A percentile compares a stretch with the other conserved stretches of the same genome.
Evolutionary conservation across 2,797 vertebrate species (phyloP).

Genomic region (Mormyrops boulengeri): DNA sequence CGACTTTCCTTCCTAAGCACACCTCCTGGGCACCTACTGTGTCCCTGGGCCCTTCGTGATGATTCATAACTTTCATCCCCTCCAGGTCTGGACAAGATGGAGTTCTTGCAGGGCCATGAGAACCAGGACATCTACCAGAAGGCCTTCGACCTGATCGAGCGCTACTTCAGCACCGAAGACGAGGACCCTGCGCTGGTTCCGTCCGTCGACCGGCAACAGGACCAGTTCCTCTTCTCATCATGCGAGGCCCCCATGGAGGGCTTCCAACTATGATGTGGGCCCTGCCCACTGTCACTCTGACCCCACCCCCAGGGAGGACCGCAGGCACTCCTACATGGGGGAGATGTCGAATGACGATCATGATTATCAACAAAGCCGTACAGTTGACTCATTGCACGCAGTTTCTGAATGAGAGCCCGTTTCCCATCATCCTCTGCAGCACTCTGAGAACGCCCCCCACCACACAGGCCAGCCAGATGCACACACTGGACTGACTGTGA

Average conservation of each 20-base stretch:
- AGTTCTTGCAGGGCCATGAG: conserved; percentile 95
- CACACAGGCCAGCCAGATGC: conserved; percentile 31
- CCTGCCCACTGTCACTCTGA: not conserved
- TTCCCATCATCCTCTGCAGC: conserved; percentile 39
- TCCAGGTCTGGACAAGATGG: conserved; percentile 91
- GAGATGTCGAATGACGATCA: conserved; percentile 49
- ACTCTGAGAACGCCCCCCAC: conserved; percentile 12
- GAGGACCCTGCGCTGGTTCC: conserved; percentile 89
- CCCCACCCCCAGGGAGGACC: conserved; percentile 18
- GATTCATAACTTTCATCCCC: not conserved
- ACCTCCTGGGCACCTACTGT: not conserved
- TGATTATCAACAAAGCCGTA: conserved; percentile 50
- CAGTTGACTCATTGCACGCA: conserved; percentile 49
- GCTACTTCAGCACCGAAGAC: conserved; percentile 93
- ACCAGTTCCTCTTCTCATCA: conserved; percentile 98
- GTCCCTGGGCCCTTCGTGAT: not conserved
- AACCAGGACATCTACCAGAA: conserved; percentile 99
- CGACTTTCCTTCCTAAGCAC: conserved; percentile 20
- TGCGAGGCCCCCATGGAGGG: conserved; percentile 97
- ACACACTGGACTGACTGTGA: conserved; percentile 62
- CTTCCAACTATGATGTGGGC: conserved; percentile 85
- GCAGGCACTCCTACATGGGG: conserved; percentile 37
- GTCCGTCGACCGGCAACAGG: conserved; percentile 88
- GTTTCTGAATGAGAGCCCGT: conserved; percentile 54
- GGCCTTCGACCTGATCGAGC: conserved; percentile 95